Evolutionary conservation across 1,140 invertebrate genomes (phyloP), one percentile per base, ranked within the genome.

Genomic region (Aphelinus atriplicis): DNA sequence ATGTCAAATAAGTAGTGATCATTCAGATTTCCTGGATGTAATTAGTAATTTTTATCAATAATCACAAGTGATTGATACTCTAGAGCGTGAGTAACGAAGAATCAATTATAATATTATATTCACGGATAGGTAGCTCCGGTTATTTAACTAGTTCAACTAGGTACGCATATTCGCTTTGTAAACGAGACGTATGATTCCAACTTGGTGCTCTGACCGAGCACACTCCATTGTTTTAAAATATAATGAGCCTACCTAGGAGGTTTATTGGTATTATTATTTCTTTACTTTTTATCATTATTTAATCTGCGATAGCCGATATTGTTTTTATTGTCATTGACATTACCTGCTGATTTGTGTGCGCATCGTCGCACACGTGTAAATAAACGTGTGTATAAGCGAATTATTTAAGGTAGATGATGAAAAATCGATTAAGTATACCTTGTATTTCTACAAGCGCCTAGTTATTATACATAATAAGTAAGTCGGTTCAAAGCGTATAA

Each of bases 301-400:
- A 70, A 47, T 63, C 7, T 46, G 67, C 43, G 10, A 56, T 64
- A 62, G 64, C 57, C 55, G 26, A 71, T 61, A 63, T 70, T 66
- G 55, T 55, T 75, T 71, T 57, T 66, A 58, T 45, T 74, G 68
- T 61, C 26, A 68, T 74, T 74, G 26, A 45, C 60, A 26, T 75
- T 43, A 67, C n/a, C 3, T 7, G 48, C n/a, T 75, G 9, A 51
- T 65, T 75, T 71, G 50, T 26, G 51, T 71, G 69, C 64, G 58
- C 51, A 55, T n/a, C 10, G 55, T 67, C 4, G 58, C 50, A 69
- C 50, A 72, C 58, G 3, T 71, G 64, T 76, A 76, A 53, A 76
- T 67, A 76, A 66, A 48, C 26, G 45, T 76, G 75, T 76, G 75
- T 72, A 76, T 72, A 76, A 76, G 69, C 63, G 55, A 76, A 60